Conservation (phyloP, 2,113 vertebrate species). For the Lepus europaeus region DNA sequence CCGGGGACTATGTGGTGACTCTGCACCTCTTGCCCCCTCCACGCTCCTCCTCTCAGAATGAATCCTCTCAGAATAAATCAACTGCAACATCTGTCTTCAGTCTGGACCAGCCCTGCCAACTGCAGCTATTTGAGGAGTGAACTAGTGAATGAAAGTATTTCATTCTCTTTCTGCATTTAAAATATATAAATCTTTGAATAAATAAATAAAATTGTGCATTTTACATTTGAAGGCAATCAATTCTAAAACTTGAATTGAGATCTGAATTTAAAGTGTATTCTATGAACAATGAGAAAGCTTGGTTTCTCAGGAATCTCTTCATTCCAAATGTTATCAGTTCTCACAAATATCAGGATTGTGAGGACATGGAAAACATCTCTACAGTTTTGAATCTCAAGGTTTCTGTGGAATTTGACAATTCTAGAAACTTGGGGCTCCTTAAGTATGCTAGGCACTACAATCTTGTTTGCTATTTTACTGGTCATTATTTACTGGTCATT, state of each 20-base stretch:
- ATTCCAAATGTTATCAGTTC: background rate
- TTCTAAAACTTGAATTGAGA: background rate
- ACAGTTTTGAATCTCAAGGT: background rate
- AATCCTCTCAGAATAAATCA: no score
- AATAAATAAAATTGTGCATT: background rate
- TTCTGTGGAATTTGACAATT: background rate
- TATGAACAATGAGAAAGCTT: background rate
- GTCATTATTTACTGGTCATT: background rate
- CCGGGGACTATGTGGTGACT: no score
- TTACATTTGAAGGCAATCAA: background rate
- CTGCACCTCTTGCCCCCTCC: no score
- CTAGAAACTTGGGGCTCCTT: background rate
- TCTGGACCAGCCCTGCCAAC: no score
- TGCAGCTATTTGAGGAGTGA: no score
- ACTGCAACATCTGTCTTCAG: no score
- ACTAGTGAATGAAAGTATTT: no score
- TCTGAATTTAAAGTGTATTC: background rate
- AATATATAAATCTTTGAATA: no score
- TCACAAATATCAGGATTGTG: background rate
- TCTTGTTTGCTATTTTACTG: background rate
- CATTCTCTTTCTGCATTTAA: no score
- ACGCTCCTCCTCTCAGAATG: no score
- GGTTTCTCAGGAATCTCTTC: background rate
- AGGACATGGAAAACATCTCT: background rate
- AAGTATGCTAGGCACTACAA: background rate